These are phyloP conservation scores for Ommatoiulus sabulosus DNA, from an alignment of 2,888 invertebrate genomes.

Conservation along the genomic window DNA sequence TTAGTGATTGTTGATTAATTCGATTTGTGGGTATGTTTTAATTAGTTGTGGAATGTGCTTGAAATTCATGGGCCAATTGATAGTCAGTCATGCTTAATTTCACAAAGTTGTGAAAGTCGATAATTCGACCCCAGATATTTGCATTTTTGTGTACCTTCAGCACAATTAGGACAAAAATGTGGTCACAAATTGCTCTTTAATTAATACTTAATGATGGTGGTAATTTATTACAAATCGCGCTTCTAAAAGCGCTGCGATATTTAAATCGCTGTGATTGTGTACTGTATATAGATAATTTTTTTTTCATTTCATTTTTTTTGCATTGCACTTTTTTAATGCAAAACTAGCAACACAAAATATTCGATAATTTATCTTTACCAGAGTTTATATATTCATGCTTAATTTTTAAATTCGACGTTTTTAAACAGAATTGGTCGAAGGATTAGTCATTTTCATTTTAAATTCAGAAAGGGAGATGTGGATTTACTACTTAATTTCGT, in stretches of 20 bases:
- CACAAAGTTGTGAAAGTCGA: no score
- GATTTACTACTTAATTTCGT: neutral
- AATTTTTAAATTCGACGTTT: neutral
- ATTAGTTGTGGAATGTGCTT: no score
- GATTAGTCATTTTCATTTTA: neutral
- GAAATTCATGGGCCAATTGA: no score
- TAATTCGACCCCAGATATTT: no score
- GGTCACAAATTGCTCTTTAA: conserved; percentile 19
- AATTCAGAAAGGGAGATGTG: neutral
- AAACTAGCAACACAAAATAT: neutral
- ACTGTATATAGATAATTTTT: conserved; percentile 31
- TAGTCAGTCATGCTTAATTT: no score
- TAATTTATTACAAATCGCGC: conserved; percentile 15
- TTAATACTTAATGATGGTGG: neutral
- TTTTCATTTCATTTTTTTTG: neutral
- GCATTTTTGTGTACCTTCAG: neutral
- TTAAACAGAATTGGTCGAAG: neutral
- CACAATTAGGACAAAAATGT: conserved; percentile 29
- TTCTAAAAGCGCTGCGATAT: neutral
- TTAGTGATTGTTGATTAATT: no score
- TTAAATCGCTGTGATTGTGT: conserved; percentile 2
- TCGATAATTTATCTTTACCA: neutral
- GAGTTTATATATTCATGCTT: neutral
- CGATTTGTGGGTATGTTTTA: no score
- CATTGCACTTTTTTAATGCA: conserved; percentile 17